Conservation (phyloP, 2,113 vertebrate genomes). For the Eublepharis macularius region DNA sequence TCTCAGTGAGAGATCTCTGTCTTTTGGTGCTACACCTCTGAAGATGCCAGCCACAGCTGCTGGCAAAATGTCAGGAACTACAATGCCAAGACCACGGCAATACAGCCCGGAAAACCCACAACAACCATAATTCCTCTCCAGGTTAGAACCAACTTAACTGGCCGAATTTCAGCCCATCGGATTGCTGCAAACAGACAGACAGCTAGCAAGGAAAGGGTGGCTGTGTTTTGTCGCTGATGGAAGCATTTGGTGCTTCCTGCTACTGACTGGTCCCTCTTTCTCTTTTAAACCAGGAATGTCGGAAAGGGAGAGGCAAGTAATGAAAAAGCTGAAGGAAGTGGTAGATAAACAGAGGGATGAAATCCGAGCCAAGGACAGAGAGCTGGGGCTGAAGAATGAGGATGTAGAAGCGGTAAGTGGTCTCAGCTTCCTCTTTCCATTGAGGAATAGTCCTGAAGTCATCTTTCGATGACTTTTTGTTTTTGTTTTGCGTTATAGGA, state of each 20-base stretch:
- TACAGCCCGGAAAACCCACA: no score
- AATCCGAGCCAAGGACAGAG: slow-evolving; percentile 88
- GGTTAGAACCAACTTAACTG: neutral
- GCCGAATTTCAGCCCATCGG: neutral
- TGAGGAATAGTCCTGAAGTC: neutral
- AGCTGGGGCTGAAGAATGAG: slow-evolving; percentile 85
- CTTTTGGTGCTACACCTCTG: no score
- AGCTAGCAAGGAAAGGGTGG: neutral
- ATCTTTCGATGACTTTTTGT: no score
- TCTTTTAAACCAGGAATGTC: slow-evolving; percentile 78
- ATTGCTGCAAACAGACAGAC: neutral
- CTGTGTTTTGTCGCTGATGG: neutral
- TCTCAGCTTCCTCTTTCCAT: neutral
- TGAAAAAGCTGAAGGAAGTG: slow-evolving; percentile 88
- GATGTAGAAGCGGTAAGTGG: slow-evolving; percentile 89
- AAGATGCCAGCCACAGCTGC: no score
- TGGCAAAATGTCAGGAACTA: no score
- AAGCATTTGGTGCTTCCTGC: neutral
- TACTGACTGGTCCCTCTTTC: neutral
- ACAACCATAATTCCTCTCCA: no score
- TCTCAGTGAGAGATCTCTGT: no score
- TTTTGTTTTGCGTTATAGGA: no score
- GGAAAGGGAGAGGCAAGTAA: slow-evolving; percentile 85
- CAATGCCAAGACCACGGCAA: no score
- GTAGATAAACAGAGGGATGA: slow-evolving; percentile 92